Percentiles rank a stretch among this genome's conserved stretches.
These are phyloP conservation scores for Anguilla megastoma DNA, from an alignment of 2,797 vertebrate genomes.

Conservation along the genomic window DNA sequence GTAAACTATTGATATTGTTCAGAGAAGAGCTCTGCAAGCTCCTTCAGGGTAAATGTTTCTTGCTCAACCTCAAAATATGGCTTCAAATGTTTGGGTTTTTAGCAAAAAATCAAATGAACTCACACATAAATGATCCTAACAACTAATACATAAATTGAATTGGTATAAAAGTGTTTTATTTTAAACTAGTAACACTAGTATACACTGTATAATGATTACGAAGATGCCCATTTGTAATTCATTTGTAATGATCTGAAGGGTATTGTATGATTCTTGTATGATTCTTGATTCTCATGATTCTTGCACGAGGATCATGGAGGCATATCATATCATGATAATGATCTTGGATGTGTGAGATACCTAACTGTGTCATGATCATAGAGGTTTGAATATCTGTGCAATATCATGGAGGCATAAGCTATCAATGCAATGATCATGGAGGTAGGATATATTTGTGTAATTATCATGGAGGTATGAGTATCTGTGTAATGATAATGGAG, in stretches of 20 bases:
- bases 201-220: not conserved
- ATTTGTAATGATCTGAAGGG: no score
- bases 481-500: not conserved
- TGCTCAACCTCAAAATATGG: not conserved
- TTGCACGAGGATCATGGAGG: not conserved
- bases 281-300: no score
- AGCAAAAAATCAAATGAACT: not conserved
- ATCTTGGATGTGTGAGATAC: not conserved
- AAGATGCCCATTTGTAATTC: no score
- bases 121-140: not conserved
- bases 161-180: not conserved
- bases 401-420: not conserved
- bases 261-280: no score
- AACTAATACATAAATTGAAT: not conserved
- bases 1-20: not conserved
- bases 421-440: not conserved
- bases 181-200: not conserved
- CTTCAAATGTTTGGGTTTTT: not conserved
- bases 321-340: not conserved
- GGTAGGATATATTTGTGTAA: not conserved
- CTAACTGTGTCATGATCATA: not conserved
- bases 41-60: not conserved
- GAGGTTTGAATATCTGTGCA: not conserved
- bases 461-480: not conserved
- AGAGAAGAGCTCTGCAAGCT: not conserved